Evolutionary conservation across 2,888 invertebrate genomes (phyloP).

Genomic region (Phrixothrix hirtus): DNA sequence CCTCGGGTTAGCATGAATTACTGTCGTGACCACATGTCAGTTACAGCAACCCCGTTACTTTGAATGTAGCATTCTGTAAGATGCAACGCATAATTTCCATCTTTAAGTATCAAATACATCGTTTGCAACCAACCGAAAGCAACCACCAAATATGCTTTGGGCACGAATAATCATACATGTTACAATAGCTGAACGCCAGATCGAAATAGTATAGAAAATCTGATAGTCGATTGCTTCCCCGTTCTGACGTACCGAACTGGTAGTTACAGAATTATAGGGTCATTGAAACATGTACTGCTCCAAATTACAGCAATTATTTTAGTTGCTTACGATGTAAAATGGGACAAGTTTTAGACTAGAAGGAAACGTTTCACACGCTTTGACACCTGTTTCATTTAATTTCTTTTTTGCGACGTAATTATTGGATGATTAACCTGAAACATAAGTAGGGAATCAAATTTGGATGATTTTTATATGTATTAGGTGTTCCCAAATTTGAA

Average conservation of each 20-base stretch:
- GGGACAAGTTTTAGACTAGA: not conserved
- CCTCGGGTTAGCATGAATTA: conserved; percentile 17
- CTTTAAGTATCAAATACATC: no score
- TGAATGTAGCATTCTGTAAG: not conserved
- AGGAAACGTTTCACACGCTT: conserved; percentile 2
- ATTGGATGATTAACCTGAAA: no score
- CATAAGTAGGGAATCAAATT: no score
- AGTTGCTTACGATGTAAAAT: not conserved
- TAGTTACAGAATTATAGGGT: conserved; percentile 7
- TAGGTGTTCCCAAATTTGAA: no score
- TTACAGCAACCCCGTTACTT: conserved; percentile 13
- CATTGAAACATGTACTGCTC: not conserved
- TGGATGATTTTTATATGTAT: no score
- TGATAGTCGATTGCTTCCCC: conserved; percentile 14
- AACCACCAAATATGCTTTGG: no score
- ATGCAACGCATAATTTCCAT: no score
- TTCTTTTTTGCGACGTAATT: no score
- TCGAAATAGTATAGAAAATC: no score
- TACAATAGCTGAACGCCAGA: no score
- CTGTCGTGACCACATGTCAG: conserved; percentile 15
- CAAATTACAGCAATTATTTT: conserved; percentile 10
- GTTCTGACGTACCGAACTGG: conserved; percentile 5
- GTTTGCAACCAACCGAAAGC: no score
- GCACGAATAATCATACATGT: no score
- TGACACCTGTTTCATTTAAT: conserved; percentile 4